Evolutionary conservation across 1,140 invertebrate genomes (phyloP), one percentile per base, ranked within the genome.

Genomic region (Drosophila arawakana): DNA sequence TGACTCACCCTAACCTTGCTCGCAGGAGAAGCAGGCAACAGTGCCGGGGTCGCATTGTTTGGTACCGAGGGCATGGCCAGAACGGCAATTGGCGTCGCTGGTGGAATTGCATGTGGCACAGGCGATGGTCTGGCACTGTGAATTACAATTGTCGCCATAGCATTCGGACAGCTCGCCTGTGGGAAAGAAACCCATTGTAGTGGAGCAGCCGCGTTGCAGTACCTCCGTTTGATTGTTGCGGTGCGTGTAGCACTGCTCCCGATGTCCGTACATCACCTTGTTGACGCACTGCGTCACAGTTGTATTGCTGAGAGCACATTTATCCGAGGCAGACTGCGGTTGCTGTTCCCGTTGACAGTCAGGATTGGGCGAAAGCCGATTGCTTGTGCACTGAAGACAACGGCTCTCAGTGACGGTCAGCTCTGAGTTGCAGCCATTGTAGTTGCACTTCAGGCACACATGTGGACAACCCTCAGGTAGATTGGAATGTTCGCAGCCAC

Each of bases 381-480:
- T 80, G 43, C 78, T 76, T 3, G 62, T 78, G 66, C 89, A 91
- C 46, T 84, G 69, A 0, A 91, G 60, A 13, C 90, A 91, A 9
- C 54, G 80, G 7, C 66, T 60, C 30, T 91, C 77, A 41, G 21
- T 74, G 21, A 91, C 72, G 0, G 81, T 91, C 2, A 39, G 49
- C 55, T 91, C 80, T 6, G 52, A 57, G 39, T 91, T 91, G 57
- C 90, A 91, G 5, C 85, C 90, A 30, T 90, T 88, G 52, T 80
- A 84, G 66, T 91, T 90, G 81, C 90, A 91, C 67, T 91, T 91
- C 18, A 90, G 71, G 66, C 90, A 91, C 2, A 90, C 75, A 13
- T 91, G 80, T 7, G 90, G 82, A 55, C 90, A 91, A 8, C 49
- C 70, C 0, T 2, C 34, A 0, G 85, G 77, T 15, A 81, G 55